Evolutionary conservation across 1,140 invertebrate species (phyloP), one percentile per base, ranked within the genome.

Genomic region (Anoplolepis gracilipes): DNA sequence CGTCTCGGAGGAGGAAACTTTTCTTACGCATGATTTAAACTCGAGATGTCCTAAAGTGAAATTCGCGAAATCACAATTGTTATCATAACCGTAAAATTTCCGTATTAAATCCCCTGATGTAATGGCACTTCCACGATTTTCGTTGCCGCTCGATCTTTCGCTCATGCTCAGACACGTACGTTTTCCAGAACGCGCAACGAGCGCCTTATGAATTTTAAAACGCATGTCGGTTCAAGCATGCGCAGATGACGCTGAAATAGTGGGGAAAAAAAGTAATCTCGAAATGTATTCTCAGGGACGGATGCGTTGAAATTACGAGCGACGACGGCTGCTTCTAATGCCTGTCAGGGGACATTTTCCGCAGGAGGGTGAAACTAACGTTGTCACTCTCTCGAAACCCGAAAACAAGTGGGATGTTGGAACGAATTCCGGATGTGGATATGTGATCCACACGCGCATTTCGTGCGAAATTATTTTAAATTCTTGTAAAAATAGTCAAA

Each of bases 131-230:
- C 19, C 25, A 11, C 13, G 22, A 57, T 70, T 30, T 33, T 73
- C 33, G 19, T 28, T 19, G 16, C 16, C 33, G 42, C 28, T 42
- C 30, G 28, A 22, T 36, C 22, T 49, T 5, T 46, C 55, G 3
- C 13, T 72, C 25, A 8, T 46, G 70, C 65, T 59, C 49, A 22
- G 65, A 30, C 78, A 81, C 64, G 78, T 81, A 19, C 49, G 53
- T 81, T 59, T 19, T 22, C 30, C 36, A 36, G 13, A n/a, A 65
- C 57, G 81, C 57, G 53, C 28, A 10, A 28, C 22, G 61, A 30
- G n/a, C 62, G 59, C 72, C 70, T 84, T 84, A 64, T 84, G 81
- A 84, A 84, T 84, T 84, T 84, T 77, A 84, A 84, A 84, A 62
- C n/a, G 8, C 6, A 76, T 10, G 8, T 2, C 16, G 33, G 19